phyloP scores from a whole-genome alignment of 1,140 invertebrate species.

The Drosophila kepulauana region DNA sequence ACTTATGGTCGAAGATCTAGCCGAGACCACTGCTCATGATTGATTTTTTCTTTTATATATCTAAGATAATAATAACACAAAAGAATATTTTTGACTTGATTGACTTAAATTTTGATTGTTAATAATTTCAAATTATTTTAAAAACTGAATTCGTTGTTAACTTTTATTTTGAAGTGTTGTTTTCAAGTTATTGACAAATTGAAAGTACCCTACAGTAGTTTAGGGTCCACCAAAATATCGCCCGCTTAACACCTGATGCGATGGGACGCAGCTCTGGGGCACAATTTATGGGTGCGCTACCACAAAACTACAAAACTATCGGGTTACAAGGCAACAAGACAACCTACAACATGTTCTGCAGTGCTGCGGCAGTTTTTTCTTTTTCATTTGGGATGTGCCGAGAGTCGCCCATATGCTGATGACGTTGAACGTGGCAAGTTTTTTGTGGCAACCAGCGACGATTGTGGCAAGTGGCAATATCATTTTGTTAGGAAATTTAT shows the following conservation, averaged over 20 bases:
- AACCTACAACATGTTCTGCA: slow-evolving; percentile 78
- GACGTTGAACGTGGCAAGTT: slow-evolving; percentile 67
- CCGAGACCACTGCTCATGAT: no score
- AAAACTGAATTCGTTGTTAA: not conserved
- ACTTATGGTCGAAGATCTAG: no score
- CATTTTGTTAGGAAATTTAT: slow-evolving; percentile 73
- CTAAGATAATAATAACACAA: no score
- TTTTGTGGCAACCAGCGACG: slow-evolving; percentile 34
- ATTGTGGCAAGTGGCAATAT: slow-evolving; percentile 61
- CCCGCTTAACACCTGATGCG: slow-evolving; percentile 79
- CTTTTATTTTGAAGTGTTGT: not conserved
- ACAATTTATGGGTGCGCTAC: slow-evolving; percentile 81
- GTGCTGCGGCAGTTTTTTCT: slow-evolving; percentile 18
- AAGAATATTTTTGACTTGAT: no score
- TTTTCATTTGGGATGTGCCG: slow-evolving; percentile 30
- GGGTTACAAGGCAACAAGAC: slow-evolving; percentile 79
- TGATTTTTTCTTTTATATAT: no score
- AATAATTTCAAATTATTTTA: not conserved
- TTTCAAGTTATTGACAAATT: not conserved
- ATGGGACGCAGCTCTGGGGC: slow-evolving; percentile 41
- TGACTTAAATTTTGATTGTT: no score
- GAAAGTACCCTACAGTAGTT: not conserved
- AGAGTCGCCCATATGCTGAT: slow-evolving; percentile 73
- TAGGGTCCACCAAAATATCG: slow-evolving; percentile 28
- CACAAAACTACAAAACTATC: slow-evolving; percentile 82